Evolutionary conservation across 2,113 vertebrate genomes (phyloP), one percentile per base, ranked within the genome.

Genomic region (Calyptomena viridis): DNA sequence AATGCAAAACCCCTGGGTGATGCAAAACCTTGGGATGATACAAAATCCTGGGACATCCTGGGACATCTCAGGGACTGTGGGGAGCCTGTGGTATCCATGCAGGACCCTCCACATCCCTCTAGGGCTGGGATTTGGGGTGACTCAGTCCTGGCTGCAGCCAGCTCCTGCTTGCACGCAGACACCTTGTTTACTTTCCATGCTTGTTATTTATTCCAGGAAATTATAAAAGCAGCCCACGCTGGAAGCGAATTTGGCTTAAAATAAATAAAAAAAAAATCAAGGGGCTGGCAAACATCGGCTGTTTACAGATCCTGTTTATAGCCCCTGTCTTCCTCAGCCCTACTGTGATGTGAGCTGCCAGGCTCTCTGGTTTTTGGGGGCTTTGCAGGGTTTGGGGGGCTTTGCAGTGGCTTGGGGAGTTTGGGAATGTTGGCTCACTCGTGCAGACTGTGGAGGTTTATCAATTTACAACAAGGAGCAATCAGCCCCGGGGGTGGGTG

Each of bases 181-280:
- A 88, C 93, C 87, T 91, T 96, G 91, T 96, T 97, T 96, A 93
- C 83, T 93, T 97, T 86, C 93, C 21, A 1, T 1, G 39, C 90
- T 95, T 4, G 1, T 93, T 96, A 59, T 96, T 97, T 95, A 96
- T 97, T 90, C 94, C 95, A 92, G 95, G 96, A 96, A 97, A 88
- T 93, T 81, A 88, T 96, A 86, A 91, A 83, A 73, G 82, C 94
- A 91, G 78, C 93, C 96, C 93, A 90, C 72, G 50, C 92, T 91
- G 92, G 82, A 88, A 88, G 68, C 1, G 1, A 77, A 30, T 73
- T 76, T 95, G 93, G 91, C 94, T 93, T 87, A 67, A 96, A 95
- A 91, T 55, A 69, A 90, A 93, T 91, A 22, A 2, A 19, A 55
- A 91, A 85, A 85, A 55, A 42, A 24, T 9, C 42, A 46, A 68